phyloP scores from a whole-genome alignment of 2,113 vertebrate genomes.

The Neodontobutis hainanensis region DNA sequence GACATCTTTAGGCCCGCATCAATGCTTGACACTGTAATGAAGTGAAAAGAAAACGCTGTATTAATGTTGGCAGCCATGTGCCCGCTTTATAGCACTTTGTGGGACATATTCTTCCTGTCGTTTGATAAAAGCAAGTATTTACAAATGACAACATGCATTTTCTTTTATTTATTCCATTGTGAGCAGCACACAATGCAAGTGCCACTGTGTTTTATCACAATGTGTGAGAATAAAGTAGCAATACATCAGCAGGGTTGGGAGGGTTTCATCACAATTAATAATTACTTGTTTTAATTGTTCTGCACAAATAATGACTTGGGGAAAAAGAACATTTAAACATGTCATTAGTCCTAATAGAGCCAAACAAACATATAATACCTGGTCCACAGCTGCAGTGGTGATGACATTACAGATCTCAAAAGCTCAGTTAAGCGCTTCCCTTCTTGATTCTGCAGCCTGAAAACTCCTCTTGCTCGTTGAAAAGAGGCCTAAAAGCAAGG shows the following conservation, averaged over 20 bases:
- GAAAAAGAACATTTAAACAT: too few relatives aligned
- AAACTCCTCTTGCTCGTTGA: too few relatives aligned
- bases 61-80: not conserved
- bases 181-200: not conserved
- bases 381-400: too few relatives aligned
- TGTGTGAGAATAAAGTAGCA: not conserved
- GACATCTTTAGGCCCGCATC: not conserved
- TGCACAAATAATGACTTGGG: too few relatives aligned
- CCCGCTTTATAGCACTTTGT: conserved; percentile 1
- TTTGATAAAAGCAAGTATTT: conserved; percentile 3
- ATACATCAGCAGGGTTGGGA: not conserved
- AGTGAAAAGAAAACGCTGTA: conserved; percentile 2
- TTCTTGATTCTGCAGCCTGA: too few relatives aligned
- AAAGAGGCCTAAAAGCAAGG: too few relatives aligned
- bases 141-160: conserved; percentile 4
- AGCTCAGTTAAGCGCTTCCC: too few relatives aligned
- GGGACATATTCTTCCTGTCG: not conserved
- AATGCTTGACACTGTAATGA: not conserved
- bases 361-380: too few relatives aligned
- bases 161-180: not conserved
- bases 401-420: too few relatives aligned
- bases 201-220: not conserved
- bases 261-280: not conserved
- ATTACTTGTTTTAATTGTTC: too few relatives aligned
- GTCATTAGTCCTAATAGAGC: too few relatives aligned